Evolutionary conservation across 2,888 invertebrate genomes (phyloP), one percentile per base, ranked within the genome.

Genomic region (Eurois occulta): DNA sequence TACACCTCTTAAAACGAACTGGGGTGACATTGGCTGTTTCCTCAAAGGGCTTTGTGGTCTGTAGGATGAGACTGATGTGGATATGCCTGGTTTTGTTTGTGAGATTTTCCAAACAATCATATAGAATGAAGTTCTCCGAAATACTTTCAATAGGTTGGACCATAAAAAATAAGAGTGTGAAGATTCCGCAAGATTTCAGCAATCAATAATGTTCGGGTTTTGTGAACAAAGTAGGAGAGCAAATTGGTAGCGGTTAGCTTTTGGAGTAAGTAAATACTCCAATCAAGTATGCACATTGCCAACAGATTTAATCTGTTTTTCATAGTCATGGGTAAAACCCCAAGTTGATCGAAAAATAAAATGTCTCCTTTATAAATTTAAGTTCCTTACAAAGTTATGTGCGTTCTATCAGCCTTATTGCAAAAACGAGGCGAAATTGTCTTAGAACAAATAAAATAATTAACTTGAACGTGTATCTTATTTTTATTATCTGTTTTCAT

Each of bases 401-500:
- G 32, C 58, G 38, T 46, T 65, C 38, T 70, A 46, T 46, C n/a
- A 43, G 38, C 11, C 32, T 52, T 67, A n/a, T 76, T 48, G 64
- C 41, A 72, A 58, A 70, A 73, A 48, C 3, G 16, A 64, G n/a
- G 24, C 32, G 46, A 43, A 46, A 58, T 74, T 64, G 85, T 70
- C 35, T 62, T 35, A 55, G 58, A 60, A 64, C 4, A 71, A 75
- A 80, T 69, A 43, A 84, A 68, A 77, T 69, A 77, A 69, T 72
- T 85, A 81, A 62, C 38, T 60, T 70, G 66, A 52, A 76, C 48
- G 60, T 76, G 71, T 76, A 75, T 84, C 77, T 84, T 78, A 77
- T 82, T 83, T 84, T 87, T 83, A 82, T 77, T 80, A 86, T 86
- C 79, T 78, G 83, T 89, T 86, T 85, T 78, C 71, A 78, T 86